Base-by-base conservation (phyloP, 53 echinoderm and acorn worm species). In the Actinopyga echinites region DNA sequence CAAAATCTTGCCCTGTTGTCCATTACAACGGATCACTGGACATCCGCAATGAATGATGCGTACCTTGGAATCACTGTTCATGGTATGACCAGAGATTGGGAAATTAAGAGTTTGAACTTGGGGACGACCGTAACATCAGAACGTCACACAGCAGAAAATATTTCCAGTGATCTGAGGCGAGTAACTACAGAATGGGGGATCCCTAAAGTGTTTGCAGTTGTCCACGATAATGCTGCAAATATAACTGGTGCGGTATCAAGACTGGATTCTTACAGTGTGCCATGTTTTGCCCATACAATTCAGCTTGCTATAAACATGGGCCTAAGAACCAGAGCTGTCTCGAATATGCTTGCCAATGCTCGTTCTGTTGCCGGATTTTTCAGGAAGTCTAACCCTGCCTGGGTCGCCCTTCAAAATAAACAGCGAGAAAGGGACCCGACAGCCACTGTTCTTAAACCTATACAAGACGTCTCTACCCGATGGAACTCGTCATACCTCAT, bases 191-290 rank as follows among this genome's bases (percentile, higher is more conserved):
- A 74, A 43, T 74, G 74, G 74, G 24, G 44, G 19, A 74, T 26
- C 52, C 45, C 25, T 8, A 35, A 57, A 30, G 59, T 79, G n/a
- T 79, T 56, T 21, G 59, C n/a, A 2, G 17, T 32, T 21, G 79
- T 58, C 10, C 79, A 79, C 57, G 79, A 58, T n/a, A 79, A 79
- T 79, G 79, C 58, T 31, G 79, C 79, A 20, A 79, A 56, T 17
- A 79, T 79, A 3, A n/a, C 59, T 4, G 32, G 30, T 32, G 79
- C 79, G 30, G 36, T 79, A 13, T 20, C 56, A 1, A 79, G 56
- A 26, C 20, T 79, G 59, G 33, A 79, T 8, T 2, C 60, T 26
- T 30, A 56, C 35, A 57, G 57, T 55, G 79, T 79, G 2, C 79
- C 79, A 58, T 79, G 79, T 57, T 79, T 79, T 58, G 79, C 79